Evolutionary conservation across 2,113 vertebrate species (phyloP).

Genomic region (Mellivora capensis): DNA sequence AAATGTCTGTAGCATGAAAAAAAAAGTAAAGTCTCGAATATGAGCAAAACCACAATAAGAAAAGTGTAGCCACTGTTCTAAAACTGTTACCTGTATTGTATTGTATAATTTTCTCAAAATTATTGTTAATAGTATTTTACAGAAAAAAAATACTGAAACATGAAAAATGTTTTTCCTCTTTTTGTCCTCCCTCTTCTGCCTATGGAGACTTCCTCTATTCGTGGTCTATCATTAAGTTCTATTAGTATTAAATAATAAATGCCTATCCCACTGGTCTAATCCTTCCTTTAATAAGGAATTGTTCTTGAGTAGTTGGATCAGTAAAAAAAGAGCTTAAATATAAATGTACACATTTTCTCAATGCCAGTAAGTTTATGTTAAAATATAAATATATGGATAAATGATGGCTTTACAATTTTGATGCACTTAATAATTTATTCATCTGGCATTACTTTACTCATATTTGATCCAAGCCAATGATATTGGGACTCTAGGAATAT

Average conservation of each 20-base stretch:
- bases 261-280: neutral
- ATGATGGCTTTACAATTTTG: neutral
- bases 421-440: neutral
- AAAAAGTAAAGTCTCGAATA: neutral
- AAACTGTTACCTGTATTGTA: neutral
- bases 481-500: neutral
- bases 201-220: neutral
- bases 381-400: neutral
- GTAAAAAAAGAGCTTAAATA: neutral
- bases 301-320: neutral
- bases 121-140: neutral
- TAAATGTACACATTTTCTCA: neutral
- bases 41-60: neutral
- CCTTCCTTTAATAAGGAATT: neutral
- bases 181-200: neutral
- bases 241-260: neutral
- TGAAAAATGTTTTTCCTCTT: neutral
- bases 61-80: neutral
- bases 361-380: neutral
- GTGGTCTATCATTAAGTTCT: neutral
- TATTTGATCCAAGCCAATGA: neutral
- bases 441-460: neutral
- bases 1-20: neutral
- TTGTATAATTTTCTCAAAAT: neutral
- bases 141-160: neutral